Evolutionary conservation across 2,113 vertebrate genomes (phyloP).

Genomic region (Martes martes): DNA sequence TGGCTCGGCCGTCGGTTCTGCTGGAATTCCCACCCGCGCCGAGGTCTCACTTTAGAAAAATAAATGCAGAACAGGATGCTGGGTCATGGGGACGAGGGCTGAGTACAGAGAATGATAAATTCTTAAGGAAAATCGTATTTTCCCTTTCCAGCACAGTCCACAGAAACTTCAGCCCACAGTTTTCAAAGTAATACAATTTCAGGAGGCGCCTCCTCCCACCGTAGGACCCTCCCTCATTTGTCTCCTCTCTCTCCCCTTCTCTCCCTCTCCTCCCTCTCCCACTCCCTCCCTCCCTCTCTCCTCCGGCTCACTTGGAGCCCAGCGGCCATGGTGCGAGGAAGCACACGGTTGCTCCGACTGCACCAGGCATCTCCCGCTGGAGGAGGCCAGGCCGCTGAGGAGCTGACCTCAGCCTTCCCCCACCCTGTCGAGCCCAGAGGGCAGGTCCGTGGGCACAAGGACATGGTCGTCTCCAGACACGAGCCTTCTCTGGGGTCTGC

Average conservation of each 20-base stretch:
- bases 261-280: too few species aligned
- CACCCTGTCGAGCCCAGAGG: not conserved
- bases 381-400: not conserved
- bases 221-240: not conserved
- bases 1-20: not conserved
- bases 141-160: not conserved
- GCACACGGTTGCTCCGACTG: accelerated
- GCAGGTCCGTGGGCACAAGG: not conserved
- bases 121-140: slow-evolving; percentile 23
- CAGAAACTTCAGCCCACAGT: not conserved
- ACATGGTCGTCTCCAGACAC: not conserved
- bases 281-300: too few species aligned
- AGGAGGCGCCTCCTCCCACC: not conserved
- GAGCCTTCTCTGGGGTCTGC: not conserved
- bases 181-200: not conserved
- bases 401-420: not conserved
- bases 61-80: slow-evolving; percentile 52
- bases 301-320: not conserved
- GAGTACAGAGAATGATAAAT: slow-evolving; percentile 21
- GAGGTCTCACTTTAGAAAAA: slow-evolving; percentile 31
- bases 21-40: not conserved
- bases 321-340: not conserved
- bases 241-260: not conserved
- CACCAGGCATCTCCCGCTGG: too few species aligned
- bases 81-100: not conserved